A percentile compares a stretch with the other conserved stretches of the same genome.
Conservation (phyloP, 2,888 invertebrate genomes). For the Ethmia dodecea region DNA sequence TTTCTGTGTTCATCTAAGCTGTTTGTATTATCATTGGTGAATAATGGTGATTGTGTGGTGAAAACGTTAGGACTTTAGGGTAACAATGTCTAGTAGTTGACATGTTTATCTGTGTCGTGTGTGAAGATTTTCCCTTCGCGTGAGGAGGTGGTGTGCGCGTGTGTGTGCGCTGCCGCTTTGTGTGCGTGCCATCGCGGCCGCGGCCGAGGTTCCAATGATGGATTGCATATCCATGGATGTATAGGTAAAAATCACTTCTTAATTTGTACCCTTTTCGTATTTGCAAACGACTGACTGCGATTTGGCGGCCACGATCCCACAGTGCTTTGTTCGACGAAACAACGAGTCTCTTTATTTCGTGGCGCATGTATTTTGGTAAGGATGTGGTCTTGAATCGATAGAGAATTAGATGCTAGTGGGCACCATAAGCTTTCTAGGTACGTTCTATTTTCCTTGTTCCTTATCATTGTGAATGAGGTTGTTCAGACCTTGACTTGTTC, state of each 20-base stretch:
- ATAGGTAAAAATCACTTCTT: constrained; percentile 67
- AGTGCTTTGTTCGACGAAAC: constrained; percentile 48
- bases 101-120: constrained; percentile 78
- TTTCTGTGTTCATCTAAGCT: constrained; percentile 61
- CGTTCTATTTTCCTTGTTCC: constrained; percentile 45
- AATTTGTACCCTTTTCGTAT: constrained; percentile 43
- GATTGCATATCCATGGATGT: constrained; percentile 74
- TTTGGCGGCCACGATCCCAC: constrained; percentile 23
- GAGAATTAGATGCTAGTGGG: constrained; percentile 32
- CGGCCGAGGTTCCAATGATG: constrained; percentile 68
- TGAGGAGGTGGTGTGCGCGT: constrained; percentile 68
- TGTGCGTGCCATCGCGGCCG: constrained; percentile 62
- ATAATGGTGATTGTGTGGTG: constrained; percentile 63
- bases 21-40: constrained; percentile 68
- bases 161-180: constrained; percentile 57
- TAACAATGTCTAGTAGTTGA: constrained; percentile 77
- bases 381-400: constrained; percentile 50
- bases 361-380: constrained; percentile 42
- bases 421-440: constrained; percentile 34
- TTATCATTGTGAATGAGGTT: constrained; percentile 42
- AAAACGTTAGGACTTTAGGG: constrained; percentile 72
- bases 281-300: constrained; percentile 27
- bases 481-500: constrained; percentile 45
- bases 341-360: constrained; percentile 31
- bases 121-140: constrained; percentile 78